phyloP scores from a whole-genome alignment of 2,113 vertebrate species.

The Gasterosteus aculeatus region DNA sequence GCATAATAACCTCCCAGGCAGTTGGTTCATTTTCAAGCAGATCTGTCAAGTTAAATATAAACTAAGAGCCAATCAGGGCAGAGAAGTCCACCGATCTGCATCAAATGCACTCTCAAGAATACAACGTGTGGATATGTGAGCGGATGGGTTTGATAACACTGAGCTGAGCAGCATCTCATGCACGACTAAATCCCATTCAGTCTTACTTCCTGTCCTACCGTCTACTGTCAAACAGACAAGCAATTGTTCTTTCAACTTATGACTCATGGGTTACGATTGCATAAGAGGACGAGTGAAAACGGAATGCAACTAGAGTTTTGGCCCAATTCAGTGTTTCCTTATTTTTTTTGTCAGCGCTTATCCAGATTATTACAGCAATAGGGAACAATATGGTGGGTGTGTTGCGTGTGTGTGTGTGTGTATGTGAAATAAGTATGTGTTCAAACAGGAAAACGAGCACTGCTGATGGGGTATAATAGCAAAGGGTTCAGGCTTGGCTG shows the following conservation, averaged over 20 bases:
- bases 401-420: slow-evolving; percentile 8
- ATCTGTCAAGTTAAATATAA: not conserved
- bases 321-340: slow-evolving; percentile 10
- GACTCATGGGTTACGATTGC: slow-evolving; percentile 70
- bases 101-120: not conserved
- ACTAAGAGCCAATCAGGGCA: too few relatives aligned
- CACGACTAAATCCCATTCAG: slow-evolving; percentile 17
- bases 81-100: not conserved
- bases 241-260: slow-evolving; percentile 61
- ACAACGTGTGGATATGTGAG: not conserved
- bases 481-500: slow-evolving; percentile 52
- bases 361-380: slow-evolving; percentile 27
- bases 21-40: slow-evolving; percentile 56
- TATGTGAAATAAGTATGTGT: slow-evolving; percentile 1
- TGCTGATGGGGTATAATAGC: slow-evolving; percentile 43
- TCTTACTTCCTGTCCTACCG: slow-evolving; percentile 40
- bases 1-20: not conserved
- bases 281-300: slow-evolving; percentile 37
- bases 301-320: slow-evolving; percentile 22
- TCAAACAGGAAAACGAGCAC: slow-evolving; percentile 36
- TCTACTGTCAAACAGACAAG: slow-evolving; percentile 60
- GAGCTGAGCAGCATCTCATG: slow-evolving; percentile 6
- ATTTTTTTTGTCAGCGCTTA: not conserved
- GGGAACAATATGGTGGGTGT: slow-evolving; percentile 42
- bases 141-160: slow-evolving; percentile 13